Base-by-base conservation (phyloP, 1,140 invertebrate genomes). In the Ylistrum balloti region DNA sequence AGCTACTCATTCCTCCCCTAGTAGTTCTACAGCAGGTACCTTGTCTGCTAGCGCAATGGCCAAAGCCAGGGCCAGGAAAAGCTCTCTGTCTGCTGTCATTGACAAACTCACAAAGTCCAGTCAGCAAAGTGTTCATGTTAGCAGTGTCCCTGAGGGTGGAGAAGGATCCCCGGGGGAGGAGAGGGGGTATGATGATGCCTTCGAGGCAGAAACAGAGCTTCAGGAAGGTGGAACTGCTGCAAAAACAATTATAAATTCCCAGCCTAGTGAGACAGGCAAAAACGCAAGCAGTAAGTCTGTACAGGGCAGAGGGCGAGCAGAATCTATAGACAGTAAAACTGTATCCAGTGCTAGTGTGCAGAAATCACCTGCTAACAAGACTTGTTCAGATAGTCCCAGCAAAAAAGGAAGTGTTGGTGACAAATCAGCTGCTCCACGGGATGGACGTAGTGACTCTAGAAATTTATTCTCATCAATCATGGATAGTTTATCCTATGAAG, bases 381-480 rank as follows among this genome's bases (percentile, higher is more conserved):
- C 32, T 17, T 86, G 86, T 28, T 9, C 15, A 34, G 86, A 86
- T 15, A 89, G 34, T 89, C 45, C 85, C 22, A 89, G 88, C 48
- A 85, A 85, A 86, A 89, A 89, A n/a, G 35, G n/a, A 22, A 48
- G 86, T 45, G 48, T 10, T 89, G 32, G 38, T 86, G 86, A 86
- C 7, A 89, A 89, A 33, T 45, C 33, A n/a, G 17, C 10, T 2
- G 56, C 56, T n/a, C 56, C 56, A 28, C 56, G 56, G 9, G 56
- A 74, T 28, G 56, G 56, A 74, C 56, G 56, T n/a, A 74, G n/a
- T 74, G 56, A 92, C 85, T 91, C 91, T 11, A 89, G 91, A n/a
- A 92, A 92, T 92, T 89, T 92, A n/a, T 92, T 92, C 33, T 87
- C 91, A 33, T 92, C 91, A 22, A 90, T 92, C 33, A 34, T 92